Conservation (phyloP, 2,113 vertebrate species). For the Antechinus flavipes region DNA sequence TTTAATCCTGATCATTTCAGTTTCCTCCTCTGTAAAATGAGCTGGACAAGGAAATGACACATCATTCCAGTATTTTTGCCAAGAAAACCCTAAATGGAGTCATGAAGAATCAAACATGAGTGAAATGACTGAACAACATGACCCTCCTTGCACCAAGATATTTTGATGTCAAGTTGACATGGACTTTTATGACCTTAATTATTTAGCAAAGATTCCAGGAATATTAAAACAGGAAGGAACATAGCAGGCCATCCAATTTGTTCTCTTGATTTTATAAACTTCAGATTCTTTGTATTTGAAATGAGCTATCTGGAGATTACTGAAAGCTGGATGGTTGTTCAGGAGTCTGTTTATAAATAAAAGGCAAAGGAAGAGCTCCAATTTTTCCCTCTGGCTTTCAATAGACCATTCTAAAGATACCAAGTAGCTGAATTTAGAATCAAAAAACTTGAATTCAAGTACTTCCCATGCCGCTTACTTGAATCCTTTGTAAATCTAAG, state of each 20-base stretch:
- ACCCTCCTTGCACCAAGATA: not conserved
- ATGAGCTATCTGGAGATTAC: not conserved
- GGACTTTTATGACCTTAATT: not conserved
- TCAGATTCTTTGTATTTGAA: not conserved
- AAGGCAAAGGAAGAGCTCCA: no score
- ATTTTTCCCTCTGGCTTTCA: no score
- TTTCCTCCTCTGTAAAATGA: conserved; percentile 1
- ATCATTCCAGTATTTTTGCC: not conserved
- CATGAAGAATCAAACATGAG: not conserved
- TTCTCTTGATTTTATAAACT: not conserved
- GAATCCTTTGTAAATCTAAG: no score
- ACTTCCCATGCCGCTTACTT: no score
- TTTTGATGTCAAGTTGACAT: not conserved
- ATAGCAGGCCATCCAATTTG: not conserved
- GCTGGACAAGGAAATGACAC: not conserved
- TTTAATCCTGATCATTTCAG: not conserved
- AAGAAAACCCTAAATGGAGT: not conserved
- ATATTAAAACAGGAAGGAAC: not conserved
- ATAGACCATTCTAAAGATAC: no score
- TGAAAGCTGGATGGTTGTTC: not conserved
- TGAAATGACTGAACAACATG: not conserved
- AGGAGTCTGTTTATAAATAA: no score
- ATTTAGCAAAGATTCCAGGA: not conserved
- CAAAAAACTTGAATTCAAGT: no score
- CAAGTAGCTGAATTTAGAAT: no score